phyloP scores from a whole-genome alignment of 2,113 vertebrate species.

The Smithornis capensis region DNA sequence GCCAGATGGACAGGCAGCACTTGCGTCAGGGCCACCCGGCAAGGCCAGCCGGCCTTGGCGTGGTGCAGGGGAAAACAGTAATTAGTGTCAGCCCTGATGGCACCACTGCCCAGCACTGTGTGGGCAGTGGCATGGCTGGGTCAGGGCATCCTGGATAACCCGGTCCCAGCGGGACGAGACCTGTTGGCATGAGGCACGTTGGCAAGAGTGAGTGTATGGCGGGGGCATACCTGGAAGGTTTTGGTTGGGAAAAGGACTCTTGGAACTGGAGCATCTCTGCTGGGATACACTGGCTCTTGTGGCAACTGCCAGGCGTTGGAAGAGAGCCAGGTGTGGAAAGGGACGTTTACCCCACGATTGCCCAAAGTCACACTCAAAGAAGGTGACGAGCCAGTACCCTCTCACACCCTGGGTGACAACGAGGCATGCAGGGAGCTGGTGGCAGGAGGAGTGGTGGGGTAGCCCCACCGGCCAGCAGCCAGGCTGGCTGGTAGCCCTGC shows the following conservation, averaged over 20 bases:
- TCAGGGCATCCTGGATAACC: not conserved
- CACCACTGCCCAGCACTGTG: conserved; percentile 24
- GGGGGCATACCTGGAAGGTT: fast-evolving
- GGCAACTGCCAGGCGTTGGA: not conserved
- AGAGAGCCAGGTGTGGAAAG: not conserved
- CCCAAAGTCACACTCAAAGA: not conserved
- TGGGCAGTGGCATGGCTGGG: not conserved
- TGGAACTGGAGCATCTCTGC: not conserved
- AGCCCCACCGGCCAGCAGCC: not conserved
- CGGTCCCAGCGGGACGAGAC: not conserved
- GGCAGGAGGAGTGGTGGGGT: fast-evolving
- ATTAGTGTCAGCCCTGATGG: conserved; percentile 28
- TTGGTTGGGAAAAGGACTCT: not conserved
- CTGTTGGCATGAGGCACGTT: fast-evolving
- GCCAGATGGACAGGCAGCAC: conserved; percentile 23
- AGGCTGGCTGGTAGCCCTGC: not conserved
- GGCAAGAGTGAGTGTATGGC: not conserved
- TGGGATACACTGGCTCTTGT: not conserved
- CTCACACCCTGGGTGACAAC: fast-evolving
- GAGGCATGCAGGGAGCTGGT: fast-evolving
- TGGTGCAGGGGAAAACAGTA: not conserved
- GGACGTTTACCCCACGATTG: fast-evolving
- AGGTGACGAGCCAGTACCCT: not conserved
- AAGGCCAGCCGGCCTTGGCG: not conserved
- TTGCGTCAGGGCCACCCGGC: conserved; percentile 39